These are phyloP conservation scores for Mesocentrotus franciscanus DNA, from an alignment of 53 echinoderm and acorn worm species.

Conservation along the genomic window DNA sequence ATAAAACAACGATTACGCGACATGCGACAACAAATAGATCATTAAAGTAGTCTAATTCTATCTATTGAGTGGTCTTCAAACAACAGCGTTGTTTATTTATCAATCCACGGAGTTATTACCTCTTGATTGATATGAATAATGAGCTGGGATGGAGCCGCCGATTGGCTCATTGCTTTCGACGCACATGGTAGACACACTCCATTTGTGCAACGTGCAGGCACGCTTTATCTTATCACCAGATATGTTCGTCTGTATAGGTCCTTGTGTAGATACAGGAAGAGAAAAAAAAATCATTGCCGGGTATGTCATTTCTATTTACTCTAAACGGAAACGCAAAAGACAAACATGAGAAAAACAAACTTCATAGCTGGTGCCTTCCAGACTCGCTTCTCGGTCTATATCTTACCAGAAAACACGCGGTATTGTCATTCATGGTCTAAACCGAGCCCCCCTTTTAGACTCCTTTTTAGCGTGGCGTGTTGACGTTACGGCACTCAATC, in stretches of 20 bases:
- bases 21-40: conserved; percentile 9
- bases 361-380: neutral
- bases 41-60: conserved; percentile 50
- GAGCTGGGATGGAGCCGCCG: conserved; percentile 21
- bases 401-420: conserved; percentile 46
- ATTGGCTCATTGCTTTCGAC: neutral
- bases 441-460: conserved; percentile 23
- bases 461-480: conserved; percentile 23
- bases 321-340: conserved; percentile 59
- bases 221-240: neutral
- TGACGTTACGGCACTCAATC: conserved; percentile 57
- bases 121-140: conserved; percentile 39
- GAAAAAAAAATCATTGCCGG: conserved; percentile 3
- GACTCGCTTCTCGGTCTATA: conserved; percentile 2
- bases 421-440: conserved; percentile 50
- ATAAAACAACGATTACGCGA: neutral
- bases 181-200: neutral
- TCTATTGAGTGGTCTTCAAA: conserved; percentile 28
- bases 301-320: conserved; percentile 58
- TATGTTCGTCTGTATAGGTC: neutral
- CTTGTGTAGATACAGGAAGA: neutral
- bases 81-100: conserved; percentile 21
- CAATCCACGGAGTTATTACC: conserved; percentile 41
- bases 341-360: conserved; percentile 60
- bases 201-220: conserved; percentile 27